These are phyloP conservation scores for Chymomyza fuscimana DNA, from an alignment of 2,888 invertebrate species.

Conservation along the genomic window DNA sequence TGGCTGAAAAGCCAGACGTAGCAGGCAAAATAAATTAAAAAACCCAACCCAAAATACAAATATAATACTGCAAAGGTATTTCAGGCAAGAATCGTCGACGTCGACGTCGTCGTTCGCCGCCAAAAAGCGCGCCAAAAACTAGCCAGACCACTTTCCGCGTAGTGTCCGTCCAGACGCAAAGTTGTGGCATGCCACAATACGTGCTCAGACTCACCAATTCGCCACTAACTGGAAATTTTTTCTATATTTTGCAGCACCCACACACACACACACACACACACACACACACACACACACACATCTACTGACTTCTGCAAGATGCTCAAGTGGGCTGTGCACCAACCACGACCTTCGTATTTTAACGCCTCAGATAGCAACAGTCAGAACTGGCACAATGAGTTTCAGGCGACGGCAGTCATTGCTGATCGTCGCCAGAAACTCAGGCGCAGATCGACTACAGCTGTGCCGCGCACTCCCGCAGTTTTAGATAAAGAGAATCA, in stretches of 20 bases:
- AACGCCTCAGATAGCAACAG: slow-evolving; percentile 1
- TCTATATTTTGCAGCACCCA: not conserved
- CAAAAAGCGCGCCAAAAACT: slow-evolving; percentile 67
- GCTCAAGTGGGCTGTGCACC: slow-evolving; percentile 79
- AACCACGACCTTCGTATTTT: slow-evolving; percentile 73
- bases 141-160: slow-evolving; percentile 45
- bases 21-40: not conserved
- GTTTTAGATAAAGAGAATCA: slow-evolving; percentile 73
- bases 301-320: slow-evolving; percentile 41
- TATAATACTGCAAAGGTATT: not conserved
- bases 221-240: not conserved
- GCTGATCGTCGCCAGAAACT: slow-evolving; percentile 21
- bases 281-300: slow-evolving; percentile 11
- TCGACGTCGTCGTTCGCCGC: not conserved
- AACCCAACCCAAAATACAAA: not conserved
- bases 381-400: slow-evolving; percentile 25
- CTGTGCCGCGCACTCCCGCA: slow-evolving; percentile 12
- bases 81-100: not conserved
- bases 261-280: too few relatives aligned
- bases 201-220: not conserved
- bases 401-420: slow-evolving; percentile 21
- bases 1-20: slow-evolving; percentile 17
- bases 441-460: slow-evolving; percentile 37
- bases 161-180: not conserved
- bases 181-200: not conserved